Evolutionary conservation across 2,888 invertebrate genomes (phyloP).

Genomic region (Empis stercorea): DNA sequence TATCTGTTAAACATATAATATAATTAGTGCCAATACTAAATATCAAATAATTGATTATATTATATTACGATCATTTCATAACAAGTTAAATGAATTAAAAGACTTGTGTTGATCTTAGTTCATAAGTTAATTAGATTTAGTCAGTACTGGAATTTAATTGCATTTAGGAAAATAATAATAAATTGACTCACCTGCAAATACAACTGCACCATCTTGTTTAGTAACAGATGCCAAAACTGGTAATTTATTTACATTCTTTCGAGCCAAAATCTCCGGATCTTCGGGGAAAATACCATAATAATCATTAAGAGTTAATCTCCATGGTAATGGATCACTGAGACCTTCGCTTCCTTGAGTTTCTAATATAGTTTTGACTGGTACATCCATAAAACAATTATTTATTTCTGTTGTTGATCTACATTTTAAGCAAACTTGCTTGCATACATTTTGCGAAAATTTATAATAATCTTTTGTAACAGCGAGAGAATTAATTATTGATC

Average conservation of each 20-base stretch:
- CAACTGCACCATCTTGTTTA: slow-evolving; percentile 38
- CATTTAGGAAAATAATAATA: no score
- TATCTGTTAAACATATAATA: no score
- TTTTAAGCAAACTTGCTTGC: slow-evolving; percentile 18
- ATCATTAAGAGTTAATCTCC: slow-evolving; percentile 20
- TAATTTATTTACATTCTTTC: slow-evolving; percentile 15
- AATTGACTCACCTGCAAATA: slow-evolving; percentile 31
- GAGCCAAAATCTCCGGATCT: slow-evolving; percentile 2
- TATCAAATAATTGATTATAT: no score
- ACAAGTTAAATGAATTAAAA: no score
- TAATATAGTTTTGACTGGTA: slow-evolving; percentile 22
- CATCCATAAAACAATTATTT: slow-evolving; percentile 23
- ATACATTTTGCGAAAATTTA: slow-evolving; percentile 16
- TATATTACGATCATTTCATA: no score
- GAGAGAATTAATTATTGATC: slow-evolving; percentile 39
- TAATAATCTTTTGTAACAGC: slow-evolving; percentile 28
- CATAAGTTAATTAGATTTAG: no score
- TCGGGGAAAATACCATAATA: slow-evolving; percentile 22
- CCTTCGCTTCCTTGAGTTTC: slow-evolving; percentile 11
- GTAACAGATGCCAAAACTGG: slow-evolving; percentile 37
- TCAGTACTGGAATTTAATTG: no score
- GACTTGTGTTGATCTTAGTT: no score
- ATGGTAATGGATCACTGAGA: slow-evolving; percentile 5
- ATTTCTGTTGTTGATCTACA: slow-evolving; percentile 17
- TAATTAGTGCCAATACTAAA: no score